A percentile compares a stretch with the other conserved stretches of the same genome.
Conservation (phyloP, 2,888 invertebrate species). For the Euproctis similis region DNA sequence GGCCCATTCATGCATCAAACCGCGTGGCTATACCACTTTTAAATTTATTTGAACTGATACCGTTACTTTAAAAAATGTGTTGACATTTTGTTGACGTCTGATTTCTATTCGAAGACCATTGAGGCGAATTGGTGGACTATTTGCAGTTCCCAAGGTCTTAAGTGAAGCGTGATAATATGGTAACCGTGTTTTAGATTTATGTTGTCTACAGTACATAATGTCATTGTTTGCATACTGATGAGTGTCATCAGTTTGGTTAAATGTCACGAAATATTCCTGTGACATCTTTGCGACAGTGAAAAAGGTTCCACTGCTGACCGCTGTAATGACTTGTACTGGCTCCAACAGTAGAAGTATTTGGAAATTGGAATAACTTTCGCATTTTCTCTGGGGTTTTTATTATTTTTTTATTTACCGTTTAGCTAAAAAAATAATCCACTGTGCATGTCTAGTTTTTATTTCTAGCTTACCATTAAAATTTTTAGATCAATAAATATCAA, state of each 20-base stretch:
- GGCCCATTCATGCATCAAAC: too few species aligned
- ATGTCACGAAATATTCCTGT: constrained; percentile 33
- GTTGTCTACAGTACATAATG: constrained; percentile 42
- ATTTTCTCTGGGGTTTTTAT: constrained; percentile 15
- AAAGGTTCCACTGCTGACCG: constrained; percentile 25
- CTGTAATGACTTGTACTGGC: constrained; percentile 18
- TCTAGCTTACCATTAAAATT: too few species aligned
- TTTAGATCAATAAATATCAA: too few species aligned
- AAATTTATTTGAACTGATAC: constrained; percentile 5
- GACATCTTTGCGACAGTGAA: constrained; percentile 37
- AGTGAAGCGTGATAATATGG: constrained; percentile 50
- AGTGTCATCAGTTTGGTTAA: constrained; percentile 27
- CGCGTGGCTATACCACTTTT: too few species aligned
- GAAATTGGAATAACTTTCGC: constrained; percentile 26
- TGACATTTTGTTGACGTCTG: constrained; percentile 16
- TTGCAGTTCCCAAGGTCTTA: constrained; percentile 46
- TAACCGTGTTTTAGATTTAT: constrained; percentile 45
- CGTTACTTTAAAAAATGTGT: constrained; percentile 17
- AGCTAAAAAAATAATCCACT: constrained; percentile 7
- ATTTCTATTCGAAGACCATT: constrained; percentile 42
- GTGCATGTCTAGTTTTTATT: constrained; percentile 5
- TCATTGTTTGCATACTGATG: constrained; percentile 52
- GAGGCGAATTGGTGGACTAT: constrained; percentile 30
- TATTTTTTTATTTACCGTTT: constrained; percentile 17
- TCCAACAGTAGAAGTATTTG: constrained; percentile 24